A percentile compares a stretch with the other conserved stretches of the same genome.
phyloP scores from a whole-genome alignment of 2,113 vertebrate genomes.

The Corynorhinus townsendii region DNA sequence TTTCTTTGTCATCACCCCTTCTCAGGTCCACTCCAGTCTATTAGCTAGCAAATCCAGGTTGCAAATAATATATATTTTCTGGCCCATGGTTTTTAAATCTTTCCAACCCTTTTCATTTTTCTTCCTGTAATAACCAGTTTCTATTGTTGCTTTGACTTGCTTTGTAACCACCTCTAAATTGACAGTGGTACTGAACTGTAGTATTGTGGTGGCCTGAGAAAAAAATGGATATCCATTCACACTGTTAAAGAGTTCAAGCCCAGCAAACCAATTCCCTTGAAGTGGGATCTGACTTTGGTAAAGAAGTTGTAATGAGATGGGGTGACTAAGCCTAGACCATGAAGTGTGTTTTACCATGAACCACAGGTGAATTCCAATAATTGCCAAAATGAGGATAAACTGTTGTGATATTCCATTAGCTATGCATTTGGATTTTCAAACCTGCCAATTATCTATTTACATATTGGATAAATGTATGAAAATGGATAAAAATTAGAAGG shows the following conservation, averaged over 20 bases:
- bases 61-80: constrained; percentile 54
- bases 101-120: constrained; percentile 47
- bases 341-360: background rate
- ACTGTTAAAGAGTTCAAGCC: constrained; percentile 13
- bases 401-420: background rate
- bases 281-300: background rate
- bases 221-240: background rate
- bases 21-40: background rate
- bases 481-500: background rate
- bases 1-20: background rate
- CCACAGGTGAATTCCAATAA: background rate
- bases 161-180: constrained; percentile 11
- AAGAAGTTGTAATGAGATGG: background rate
- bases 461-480: background rate
- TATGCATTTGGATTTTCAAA: background rate
- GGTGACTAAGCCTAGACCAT: background rate
- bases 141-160: constrained; percentile 48
- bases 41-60: constrained; percentile 15
- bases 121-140: constrained; percentile 40
- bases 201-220: background rate
- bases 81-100: constrained; percentile 21
- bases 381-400: background rate
- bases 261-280: background rate
- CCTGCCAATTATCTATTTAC: background rate
- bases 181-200: constrained; percentile 6